Evolutionary conservation across 2,888 invertebrate genomes (phyloP).

Genomic region (Eulithis testata): DNA sequence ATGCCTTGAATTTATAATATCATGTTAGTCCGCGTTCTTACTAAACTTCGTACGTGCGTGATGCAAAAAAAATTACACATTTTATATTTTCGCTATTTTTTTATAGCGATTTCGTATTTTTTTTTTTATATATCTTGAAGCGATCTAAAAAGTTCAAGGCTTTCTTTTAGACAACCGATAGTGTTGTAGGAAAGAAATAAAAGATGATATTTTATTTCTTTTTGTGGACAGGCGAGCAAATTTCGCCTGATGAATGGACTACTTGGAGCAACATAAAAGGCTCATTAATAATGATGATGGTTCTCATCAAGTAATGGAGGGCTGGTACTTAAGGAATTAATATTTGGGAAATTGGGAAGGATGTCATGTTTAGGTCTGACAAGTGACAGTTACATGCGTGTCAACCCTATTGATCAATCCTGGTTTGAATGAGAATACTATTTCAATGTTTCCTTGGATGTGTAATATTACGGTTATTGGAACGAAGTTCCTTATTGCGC

Average conservation of each 20-base stretch:
- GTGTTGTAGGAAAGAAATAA: constrained; percentile 42
- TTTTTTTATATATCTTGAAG: no score
- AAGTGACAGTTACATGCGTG: constrained; percentile 42
- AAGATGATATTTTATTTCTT: constrained; percentile 40
- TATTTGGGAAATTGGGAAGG: constrained; percentile 59
- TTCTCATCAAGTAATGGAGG: constrained; percentile 68
- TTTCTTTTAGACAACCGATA: not conserved
- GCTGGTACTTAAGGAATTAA: constrained; percentile 69
- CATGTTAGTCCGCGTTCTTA: not conserved
- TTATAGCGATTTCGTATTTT: no score
- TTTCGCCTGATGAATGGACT: constrained; percentile 53
- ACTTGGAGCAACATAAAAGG: constrained; percentile 53
- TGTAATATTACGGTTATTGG: no score
- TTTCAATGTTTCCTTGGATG: no score
- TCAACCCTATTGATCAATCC: constrained; percentile 43
- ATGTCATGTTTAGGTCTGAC: constrained; percentile 43
- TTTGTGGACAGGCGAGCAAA: constrained; percentile 51
- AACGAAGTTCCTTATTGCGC: no score
- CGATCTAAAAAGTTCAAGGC: no score
- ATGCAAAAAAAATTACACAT: no score
- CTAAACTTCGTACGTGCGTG: no score
- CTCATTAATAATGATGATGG: constrained; percentile 65
- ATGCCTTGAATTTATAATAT: not conserved
- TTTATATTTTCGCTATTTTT: no score
- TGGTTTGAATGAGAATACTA: constrained; percentile 18